These are phyloP conservation scores for Armadillidium nasatum DNA, from an alignment of 1,140 invertebrate species.

Conservation along the genomic window DNA sequence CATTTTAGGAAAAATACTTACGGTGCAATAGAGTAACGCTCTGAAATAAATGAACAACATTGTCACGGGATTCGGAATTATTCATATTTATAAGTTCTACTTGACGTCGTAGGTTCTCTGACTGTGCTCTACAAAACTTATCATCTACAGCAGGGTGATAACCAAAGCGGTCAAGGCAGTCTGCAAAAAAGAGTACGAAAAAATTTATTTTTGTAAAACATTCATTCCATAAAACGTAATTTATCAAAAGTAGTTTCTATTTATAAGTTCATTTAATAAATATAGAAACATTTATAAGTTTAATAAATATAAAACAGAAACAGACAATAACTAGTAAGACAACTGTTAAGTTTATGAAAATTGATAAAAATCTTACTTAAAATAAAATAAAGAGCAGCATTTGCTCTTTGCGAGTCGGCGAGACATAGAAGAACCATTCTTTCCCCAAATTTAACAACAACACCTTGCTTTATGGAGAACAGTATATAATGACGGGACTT, in stretches of 20 bases:
- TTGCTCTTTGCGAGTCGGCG: background rate
- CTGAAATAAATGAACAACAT: background rate
- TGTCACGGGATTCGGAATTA: background rate
- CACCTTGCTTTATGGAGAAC: background rate
- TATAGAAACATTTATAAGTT: too few relatives aligned
- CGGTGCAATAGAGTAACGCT: background rate
- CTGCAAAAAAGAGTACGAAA: background rate
- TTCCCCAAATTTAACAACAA: background rate
- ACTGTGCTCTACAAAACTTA: background rate
- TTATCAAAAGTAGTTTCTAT: too few relatives aligned
- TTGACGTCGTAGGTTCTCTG: background rate
- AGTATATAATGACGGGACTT: background rate
- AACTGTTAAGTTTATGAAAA: too few relatives aligned
- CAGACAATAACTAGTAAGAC: too few relatives aligned
- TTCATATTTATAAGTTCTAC: background rate
- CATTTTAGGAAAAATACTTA: background rate
- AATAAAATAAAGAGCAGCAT: constrained; percentile 4
- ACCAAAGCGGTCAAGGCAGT: background rate
- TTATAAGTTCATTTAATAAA: too few relatives aligned
- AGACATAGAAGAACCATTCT: background rate
- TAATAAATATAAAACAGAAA: too few relatives aligned
- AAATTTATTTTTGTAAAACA: too few relatives aligned
- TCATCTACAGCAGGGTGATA: background rate
- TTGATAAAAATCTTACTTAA: background rate
- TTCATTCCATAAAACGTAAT: too few relatives aligned